phyloP scores from a whole-genome alignment of 2,797 vertebrate species.

The Sparus aurata region DNA sequence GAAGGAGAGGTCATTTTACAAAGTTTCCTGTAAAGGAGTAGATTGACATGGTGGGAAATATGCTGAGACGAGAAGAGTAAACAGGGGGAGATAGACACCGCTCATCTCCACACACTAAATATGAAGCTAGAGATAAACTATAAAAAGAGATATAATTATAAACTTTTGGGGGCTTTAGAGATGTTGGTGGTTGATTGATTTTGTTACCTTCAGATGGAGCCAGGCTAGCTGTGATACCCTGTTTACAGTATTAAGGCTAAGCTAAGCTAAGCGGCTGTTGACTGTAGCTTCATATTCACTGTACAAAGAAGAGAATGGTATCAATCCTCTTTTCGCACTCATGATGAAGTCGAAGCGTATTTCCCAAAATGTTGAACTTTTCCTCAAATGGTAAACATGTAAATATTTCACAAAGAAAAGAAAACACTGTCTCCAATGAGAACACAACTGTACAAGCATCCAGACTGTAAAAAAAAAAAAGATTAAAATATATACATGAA shows the following conservation, averaged over 20 bases:
- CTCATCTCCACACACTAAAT: background rate
- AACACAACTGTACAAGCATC: slow-evolving; percentile 78
- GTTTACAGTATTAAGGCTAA: background rate
- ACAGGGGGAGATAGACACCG: background rate
- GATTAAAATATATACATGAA: slow-evolving; percentile 80
- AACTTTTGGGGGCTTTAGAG: background rate
- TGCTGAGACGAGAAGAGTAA: background rate
- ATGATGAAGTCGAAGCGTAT: slow-evolving; percentile 10
- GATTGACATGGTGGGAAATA: slow-evolving; percentile 23
- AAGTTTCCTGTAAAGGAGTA: slow-evolving; percentile 18
- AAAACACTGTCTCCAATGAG: slow-evolving; percentile 57
- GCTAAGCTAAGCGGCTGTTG: slow-evolving; percentile 1
- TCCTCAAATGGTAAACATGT: slow-evolving; percentile 51
- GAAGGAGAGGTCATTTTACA: too few species aligned
- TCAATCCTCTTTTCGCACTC: slow-evolving; percentile 15
- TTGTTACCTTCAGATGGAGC: background rate
- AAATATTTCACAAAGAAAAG: slow-evolving; percentile 50
- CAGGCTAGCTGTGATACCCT: background rate
- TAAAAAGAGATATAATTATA: background rate
- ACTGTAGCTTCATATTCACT: background rate
- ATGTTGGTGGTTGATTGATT: background rate
- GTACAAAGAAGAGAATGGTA: slow-evolving; percentile 10
- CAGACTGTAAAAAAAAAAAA: slow-evolving; percentile 71
- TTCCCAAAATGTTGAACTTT: slow-evolving; percentile 35
- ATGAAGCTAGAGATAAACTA: background rate